Percentiles rank a stretch among this genome's conserved stretches.
Evolutionary conservation across 2,113 vertebrate species (phyloP).

Genomic region (Herpailurus yagouaroundi): DNA sequence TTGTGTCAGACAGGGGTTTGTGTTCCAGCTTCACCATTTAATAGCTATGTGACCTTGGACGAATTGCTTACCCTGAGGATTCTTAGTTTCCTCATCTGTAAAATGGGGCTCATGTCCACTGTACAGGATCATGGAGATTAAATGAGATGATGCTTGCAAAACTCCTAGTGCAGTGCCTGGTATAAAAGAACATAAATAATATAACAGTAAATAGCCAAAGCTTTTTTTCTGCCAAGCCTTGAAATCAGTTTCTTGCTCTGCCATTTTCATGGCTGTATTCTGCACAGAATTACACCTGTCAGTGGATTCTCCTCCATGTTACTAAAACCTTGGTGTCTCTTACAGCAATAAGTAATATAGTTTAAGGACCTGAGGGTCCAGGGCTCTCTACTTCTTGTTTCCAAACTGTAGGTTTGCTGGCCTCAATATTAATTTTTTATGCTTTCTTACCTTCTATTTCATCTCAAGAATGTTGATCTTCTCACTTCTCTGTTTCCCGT

Average conservation of each 20-base stretch:
- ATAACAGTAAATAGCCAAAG: background rate
- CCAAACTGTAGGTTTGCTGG: background rate
- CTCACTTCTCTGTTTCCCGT: background rate
- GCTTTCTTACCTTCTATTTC: constrained; percentile 37
- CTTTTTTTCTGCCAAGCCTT: constrained; percentile 23
- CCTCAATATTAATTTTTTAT: background rate
- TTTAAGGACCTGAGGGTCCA: constrained; percentile 54
- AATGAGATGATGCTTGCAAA: background rate
- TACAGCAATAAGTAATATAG: background rate
- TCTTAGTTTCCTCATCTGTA: constrained; percentile 33
- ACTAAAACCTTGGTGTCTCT: constrained; percentile 30
- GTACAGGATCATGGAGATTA: background rate
- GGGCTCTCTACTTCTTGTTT: constrained; percentile 60
- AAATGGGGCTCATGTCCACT: constrained; percentile 21
- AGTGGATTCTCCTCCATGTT: background rate
- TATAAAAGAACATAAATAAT: background rate
- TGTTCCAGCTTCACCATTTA: background rate
- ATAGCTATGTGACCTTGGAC: constrained; percentile 7
- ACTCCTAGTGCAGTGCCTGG: background rate
- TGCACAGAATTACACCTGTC: background rate
- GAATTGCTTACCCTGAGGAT: background rate
- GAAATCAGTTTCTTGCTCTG: constrained; percentile 3
- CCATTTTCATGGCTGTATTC: background rate
- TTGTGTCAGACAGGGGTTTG: background rate
- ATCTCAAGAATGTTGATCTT: background rate